Evolutionary conservation across 2,888 invertebrate genomes (phyloP).

Genomic region (Drosophila seclusa): DNA sequence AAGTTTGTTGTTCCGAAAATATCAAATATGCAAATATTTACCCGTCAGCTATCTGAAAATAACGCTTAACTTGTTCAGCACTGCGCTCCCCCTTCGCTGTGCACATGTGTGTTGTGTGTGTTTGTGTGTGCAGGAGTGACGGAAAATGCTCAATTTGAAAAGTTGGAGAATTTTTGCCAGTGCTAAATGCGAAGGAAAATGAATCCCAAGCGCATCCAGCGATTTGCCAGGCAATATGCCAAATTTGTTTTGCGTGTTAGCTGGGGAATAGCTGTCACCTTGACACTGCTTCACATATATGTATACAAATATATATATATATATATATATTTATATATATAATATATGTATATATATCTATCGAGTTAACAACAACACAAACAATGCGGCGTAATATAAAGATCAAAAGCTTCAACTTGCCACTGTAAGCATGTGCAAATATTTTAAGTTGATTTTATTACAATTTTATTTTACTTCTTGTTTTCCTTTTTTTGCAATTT

Average conservation of each 20-base stretch:
- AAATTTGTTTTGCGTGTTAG: slow-evolving; percentile 10
- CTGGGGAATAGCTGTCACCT: slow-evolving; percentile 64
- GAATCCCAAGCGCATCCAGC: slow-evolving; percentile 41
- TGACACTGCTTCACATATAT: slow-evolving; percentile 35
- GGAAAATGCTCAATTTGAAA: slow-evolving; percentile 61
- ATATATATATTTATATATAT: background rate
- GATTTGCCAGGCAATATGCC: slow-evolving; percentile 55
- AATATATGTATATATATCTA: background rate
- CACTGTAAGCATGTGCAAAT: slow-evolving; percentile 73
- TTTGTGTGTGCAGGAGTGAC: slow-evolving; percentile 2
- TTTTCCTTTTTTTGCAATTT: slow-evolving; percentile 37
- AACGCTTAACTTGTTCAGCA: slow-evolving; percentile 44
- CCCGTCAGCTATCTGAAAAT: slow-evolving; percentile 75
- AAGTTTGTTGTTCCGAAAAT: slow-evolving; percentile 75
- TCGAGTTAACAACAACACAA: slow-evolving; percentile 57
- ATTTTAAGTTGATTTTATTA: slow-evolving; percentile 78
- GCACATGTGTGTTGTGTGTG: slow-evolving; percentile 9
- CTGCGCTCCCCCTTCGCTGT: background rate
- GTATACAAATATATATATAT: background rate
- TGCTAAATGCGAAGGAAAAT: slow-evolving; percentile 41
- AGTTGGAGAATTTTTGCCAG: slow-evolving; percentile 43
- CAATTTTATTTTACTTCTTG: slow-evolving; percentile 34
- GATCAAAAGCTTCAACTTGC: slow-evolving; percentile 74
- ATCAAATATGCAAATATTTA: slow-evolving; percentile 78
- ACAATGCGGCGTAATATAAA: slow-evolving; percentile 58